These are phyloP conservation scores for Tiaroga cobitis DNA, from an alignment of 2,797 vertebrate genomes.

Conservation along the genomic window DNA sequence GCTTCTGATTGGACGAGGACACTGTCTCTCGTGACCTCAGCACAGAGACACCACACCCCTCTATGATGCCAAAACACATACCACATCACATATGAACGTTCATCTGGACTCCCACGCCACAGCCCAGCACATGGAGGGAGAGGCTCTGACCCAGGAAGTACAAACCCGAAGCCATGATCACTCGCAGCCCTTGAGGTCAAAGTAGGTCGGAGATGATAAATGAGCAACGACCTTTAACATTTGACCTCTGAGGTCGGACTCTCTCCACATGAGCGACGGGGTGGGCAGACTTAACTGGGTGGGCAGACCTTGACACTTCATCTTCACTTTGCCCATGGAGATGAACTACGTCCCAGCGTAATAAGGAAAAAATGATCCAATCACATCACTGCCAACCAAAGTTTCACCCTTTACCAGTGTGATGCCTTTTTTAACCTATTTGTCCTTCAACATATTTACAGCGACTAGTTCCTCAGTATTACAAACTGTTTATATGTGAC, in stretches of 20 bases:
- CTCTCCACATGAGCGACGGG: slow-evolving; percentile 74
- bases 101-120: slow-evolving; percentile 31
- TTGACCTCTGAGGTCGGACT: slow-evolving; percentile 68
- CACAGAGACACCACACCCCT: slow-evolving; percentile 41
- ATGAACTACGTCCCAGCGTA: background rate
- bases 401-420: slow-evolving; percentile 39
- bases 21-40: slow-evolving; percentile 86
- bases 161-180: slow-evolving; percentile 65
- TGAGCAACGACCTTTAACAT: slow-evolving; percentile 61
- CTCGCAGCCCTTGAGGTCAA: slow-evolving; percentile 53
- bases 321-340: slow-evolving; percentile 65
- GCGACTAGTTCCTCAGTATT: slow-evolving; percentile 64
- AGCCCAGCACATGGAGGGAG: slow-evolving; percentile 25
- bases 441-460: slow-evolving; percentile 64
- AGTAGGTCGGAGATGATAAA: slow-evolving; percentile 58
- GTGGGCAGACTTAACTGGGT: slow-evolving; percentile 77
- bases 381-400: slow-evolving; percentile 56
- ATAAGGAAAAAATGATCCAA: background rate
- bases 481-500: slow-evolving; percentile 55
- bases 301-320: slow-evolving; percentile 75
- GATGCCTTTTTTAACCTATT: slow-evolving; percentile 58
- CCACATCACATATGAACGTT: slow-evolving; percentile 60
- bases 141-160: slow-evolving; percentile 64
- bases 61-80: slow-evolving; percentile 50
- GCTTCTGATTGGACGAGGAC: slow-evolving; percentile 85